Evolutionary conservation across 2,113 vertebrate species (phyloP).

Genomic region (Triplophysa rosa): DNA sequence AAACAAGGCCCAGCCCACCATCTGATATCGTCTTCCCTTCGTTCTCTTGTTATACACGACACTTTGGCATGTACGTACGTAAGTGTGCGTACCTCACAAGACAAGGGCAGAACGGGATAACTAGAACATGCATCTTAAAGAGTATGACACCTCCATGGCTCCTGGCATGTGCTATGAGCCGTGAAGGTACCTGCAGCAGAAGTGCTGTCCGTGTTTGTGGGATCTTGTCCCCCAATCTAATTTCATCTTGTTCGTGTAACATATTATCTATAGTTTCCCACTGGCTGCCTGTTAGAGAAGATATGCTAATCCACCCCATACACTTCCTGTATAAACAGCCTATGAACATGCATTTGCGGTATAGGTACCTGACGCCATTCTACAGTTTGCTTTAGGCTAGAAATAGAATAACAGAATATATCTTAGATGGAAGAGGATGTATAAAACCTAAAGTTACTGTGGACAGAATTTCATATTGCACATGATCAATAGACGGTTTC

Average conservation of each 20-base stretch:
- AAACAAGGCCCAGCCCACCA: background rate
- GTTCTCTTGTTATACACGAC: background rate
- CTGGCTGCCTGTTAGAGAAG: conserved; percentile 28
- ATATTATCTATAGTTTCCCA: conserved; percentile 39
- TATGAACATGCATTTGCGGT: conserved; percentile 20
- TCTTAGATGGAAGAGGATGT: background rate
- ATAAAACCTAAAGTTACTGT: background rate
- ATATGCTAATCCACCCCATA: conserved; percentile 30
- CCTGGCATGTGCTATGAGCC: conserved; percentile 9
- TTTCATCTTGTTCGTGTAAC: conserved; percentile 42
- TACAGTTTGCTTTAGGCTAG: background rate
- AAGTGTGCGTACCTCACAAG: background rate
- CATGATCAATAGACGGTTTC: background rate
- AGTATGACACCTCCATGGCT: conserved; percentile 11
- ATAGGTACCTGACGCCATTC: conserved; percentile 15
- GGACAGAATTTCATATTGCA: background rate
- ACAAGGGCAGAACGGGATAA: conserved; percentile 20
- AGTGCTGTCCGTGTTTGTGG: background rate
- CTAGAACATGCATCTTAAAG: conserved; percentile 4
- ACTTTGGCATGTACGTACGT: background rate
- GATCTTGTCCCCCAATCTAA: conserved; percentile 31
- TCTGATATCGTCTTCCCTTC: background rate
- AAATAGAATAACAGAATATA: background rate
- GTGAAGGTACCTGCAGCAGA: conserved; percentile 22
- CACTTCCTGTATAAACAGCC: conserved; percentile 35